Percentiles rank a stretch among this genome's conserved stretches.
These are phyloP conservation scores for Rhorus exstirpatorius DNA, from an alignment of 2,888 invertebrate genomes.

Conservation along the genomic window DNA sequence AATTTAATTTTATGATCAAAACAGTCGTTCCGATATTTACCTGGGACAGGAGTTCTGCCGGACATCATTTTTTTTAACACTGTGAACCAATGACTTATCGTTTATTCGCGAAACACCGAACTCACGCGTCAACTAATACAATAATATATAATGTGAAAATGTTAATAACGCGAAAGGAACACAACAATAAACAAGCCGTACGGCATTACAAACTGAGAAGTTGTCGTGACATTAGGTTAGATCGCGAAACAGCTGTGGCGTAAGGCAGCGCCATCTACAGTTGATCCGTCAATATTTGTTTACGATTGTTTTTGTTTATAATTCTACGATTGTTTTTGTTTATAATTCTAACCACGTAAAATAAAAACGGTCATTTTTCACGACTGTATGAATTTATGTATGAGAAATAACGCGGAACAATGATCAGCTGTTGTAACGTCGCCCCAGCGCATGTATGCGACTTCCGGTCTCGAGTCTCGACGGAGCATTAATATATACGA, in stretches of 20 bases:
- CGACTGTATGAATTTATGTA: neutral
- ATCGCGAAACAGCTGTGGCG: neutral
- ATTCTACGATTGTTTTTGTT: too few species aligned
- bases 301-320: neutral
- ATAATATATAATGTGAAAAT: slow-evolving; percentile 1
- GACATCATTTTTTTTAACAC: slow-evolving; percentile 76
- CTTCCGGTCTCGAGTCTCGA: slow-evolving; percentile 17
- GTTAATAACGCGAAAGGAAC: neutral
- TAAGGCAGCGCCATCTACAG: neutral
- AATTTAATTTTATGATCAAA: neutral
- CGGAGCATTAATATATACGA: slow-evolving; percentile 5
- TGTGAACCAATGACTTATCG: neutral
- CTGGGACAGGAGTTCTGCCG: slow-evolving; percentile 78
- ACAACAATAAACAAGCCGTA: slow-evolving; percentile 6
- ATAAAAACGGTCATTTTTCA: neutral
- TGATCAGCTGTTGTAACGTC: neutral
- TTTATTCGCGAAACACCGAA: neutral
- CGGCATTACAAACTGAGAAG: slow-evolving; percentile 9
- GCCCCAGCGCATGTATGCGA: neutral
- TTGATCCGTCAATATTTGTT: neutral
- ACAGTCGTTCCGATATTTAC: slow-evolving; percentile 67
- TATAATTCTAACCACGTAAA: neutral
- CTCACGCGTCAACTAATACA: neutral
- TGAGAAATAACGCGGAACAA: neutral
- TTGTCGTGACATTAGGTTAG: slow-evolving; percentile 6